Conservation (phyloP, 2,113 vertebrate species). For the Microcebus ravelobensis region DNA sequence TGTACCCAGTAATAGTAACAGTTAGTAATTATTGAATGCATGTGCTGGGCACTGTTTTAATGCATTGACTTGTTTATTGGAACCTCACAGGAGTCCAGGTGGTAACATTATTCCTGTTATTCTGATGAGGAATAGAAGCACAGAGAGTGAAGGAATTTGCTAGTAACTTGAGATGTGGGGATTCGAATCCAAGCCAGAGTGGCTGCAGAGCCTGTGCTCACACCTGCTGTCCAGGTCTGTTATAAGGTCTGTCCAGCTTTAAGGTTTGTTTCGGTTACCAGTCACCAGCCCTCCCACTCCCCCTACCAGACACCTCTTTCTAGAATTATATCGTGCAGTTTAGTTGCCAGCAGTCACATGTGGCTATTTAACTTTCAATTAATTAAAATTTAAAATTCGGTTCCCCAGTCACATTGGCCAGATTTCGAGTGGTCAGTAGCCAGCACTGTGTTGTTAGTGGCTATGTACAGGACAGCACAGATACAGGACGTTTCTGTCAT, state of each 20-base stretch:
- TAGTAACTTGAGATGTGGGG: background rate
- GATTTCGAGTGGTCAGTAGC: background rate
- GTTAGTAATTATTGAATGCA: background rate
- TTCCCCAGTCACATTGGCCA: background rate
- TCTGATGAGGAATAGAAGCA: background rate
- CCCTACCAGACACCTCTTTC: background rate
- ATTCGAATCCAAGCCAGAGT: background rate
- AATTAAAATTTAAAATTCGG: background rate
- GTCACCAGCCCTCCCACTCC: background rate
- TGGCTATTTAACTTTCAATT: constrained; percentile 47
- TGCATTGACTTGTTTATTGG: background rate
- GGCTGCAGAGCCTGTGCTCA: background rate
- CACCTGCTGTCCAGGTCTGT: background rate
- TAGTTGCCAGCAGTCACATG: background rate
- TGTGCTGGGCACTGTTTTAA: background rate
- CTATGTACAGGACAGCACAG: background rate
- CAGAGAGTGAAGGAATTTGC: background rate
- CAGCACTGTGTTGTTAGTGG: background rate
- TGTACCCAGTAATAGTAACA: background rate
- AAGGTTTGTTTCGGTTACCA: background rate
- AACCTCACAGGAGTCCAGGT: background rate
- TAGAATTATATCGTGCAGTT: background rate
- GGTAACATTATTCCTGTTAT: background rate
- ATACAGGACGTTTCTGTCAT: background rate
- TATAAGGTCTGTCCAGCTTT: background rate